A percentile compares a stretch with the other conserved stretches of the same genome.
These are phyloP conservation scores for Momotus momota DNA, from an alignment of 2,797 vertebrate genomes.

Conservation along the genomic window DNA sequence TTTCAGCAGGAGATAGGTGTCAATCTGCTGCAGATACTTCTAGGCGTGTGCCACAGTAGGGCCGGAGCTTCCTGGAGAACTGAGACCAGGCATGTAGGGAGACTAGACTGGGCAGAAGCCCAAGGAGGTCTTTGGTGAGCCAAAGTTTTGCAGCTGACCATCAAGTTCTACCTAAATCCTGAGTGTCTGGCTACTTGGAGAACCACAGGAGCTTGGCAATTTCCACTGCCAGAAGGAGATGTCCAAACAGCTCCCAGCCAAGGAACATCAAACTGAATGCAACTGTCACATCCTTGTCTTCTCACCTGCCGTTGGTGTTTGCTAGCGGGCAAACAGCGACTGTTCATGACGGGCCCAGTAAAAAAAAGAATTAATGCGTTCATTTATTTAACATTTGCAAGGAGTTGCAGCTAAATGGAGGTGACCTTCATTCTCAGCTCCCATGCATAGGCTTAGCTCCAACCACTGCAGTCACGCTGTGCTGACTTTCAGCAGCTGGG, in stretches of 20 bases:
- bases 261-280: background rate
- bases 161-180: background rate
- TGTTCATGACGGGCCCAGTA: background rate
- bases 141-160: background rate
- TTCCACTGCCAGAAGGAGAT: background rate
- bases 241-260: background rate
- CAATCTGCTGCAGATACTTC: background rate
- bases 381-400: constrained; percentile 15
- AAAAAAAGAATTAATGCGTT: background rate
- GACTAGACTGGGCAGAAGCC: background rate
- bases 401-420: background rate
- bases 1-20: background rate
- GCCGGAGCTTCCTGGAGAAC: background rate
- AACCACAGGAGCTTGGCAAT: background rate
- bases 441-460: background rate
- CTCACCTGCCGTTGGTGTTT: background rate
- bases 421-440: constrained; percentile 38
- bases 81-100: accelerated
- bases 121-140: background rate
- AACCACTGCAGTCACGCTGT: background rate
- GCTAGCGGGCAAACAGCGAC: background rate
- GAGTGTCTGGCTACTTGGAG: background rate
- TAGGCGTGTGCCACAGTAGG: background rate
- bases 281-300: background rate
- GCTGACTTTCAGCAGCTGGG: constrained; percentile 32